phyloP scores from a whole-genome alignment of 2,888 invertebrate species.

The Plagodis pulveraria region DNA sequence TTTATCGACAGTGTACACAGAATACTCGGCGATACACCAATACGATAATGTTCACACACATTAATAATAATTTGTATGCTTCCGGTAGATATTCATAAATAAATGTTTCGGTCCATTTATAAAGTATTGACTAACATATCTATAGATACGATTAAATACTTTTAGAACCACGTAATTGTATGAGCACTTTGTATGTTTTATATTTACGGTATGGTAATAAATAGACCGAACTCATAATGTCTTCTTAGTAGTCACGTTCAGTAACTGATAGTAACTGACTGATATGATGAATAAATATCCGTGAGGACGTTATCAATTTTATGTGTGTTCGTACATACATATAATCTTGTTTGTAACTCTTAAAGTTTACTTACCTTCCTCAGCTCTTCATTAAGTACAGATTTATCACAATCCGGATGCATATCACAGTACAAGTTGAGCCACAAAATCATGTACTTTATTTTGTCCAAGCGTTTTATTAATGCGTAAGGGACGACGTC shows the following conservation, averaged over 20 bases:
- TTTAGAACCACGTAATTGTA: too few species aligned
- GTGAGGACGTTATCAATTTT: conserved; percentile 2
- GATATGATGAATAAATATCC: conserved; percentile 23
- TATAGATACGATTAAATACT: too few species aligned
- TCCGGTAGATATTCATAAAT: conserved; percentile 1
- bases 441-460: conserved; percentile 55
- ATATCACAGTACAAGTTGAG: conserved; percentile 54
- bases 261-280: conserved; percentile 14
- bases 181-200: too few species aligned
- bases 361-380: conserved; percentile 42
- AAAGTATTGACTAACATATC: conserved; percentile 6
- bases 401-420: conserved; percentile 54
- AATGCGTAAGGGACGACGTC: conserved; percentile 43
- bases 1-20: conserved; percentile 56
- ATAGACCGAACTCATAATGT: conserved; percentile 5
- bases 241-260: conserved; percentile 3
- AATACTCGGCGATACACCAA: conserved; percentile 38
- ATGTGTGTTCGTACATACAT: background rate
- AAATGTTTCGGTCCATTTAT: conserved; percentile 5
- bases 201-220: background rate
- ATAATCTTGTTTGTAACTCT: conserved; percentile 1
- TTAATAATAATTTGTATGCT: conserved; percentile 18
- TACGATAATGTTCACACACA: conserved; percentile 40
- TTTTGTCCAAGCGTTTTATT: conserved; percentile 44
- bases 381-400: conserved; percentile 51